These are phyloP conservation scores for Pachyrhynchus sulphureomaculatus DNA, from an alignment of 1,140 invertebrate genomes.

Conservation along the genomic window DNA sequence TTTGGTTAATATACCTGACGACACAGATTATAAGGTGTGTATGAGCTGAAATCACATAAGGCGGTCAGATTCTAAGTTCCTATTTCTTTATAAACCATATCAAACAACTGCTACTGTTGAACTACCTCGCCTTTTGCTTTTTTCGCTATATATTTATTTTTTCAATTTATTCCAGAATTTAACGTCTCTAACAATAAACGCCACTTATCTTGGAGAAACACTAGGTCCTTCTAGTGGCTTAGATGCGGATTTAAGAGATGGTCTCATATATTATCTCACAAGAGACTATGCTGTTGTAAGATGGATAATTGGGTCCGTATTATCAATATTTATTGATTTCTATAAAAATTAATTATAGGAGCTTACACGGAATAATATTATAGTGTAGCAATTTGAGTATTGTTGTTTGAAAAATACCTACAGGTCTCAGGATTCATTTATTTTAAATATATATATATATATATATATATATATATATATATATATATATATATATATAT, in stretches of 20 bases:
- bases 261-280: constrained; percentile 48
- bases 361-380: constrained; percentile 47
- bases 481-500: too few species aligned
- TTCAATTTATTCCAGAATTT: constrained; percentile 13
- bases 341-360: not conserved
- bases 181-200: constrained; percentile 16
- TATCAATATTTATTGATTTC: not conserved
- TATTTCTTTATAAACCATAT: too few species aligned
- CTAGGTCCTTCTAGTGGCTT: constrained; percentile 46
- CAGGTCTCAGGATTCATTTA: too few species aligned
- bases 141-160: too few species aligned
- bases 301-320: constrained; percentile 47
- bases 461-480: too few species aligned
- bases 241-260: constrained; percentile 37
- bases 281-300: constrained; percentile 48
- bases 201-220: constrained; percentile 43
- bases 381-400: not conserved
- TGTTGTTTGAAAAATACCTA: too few species aligned
- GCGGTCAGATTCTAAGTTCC: too few species aligned
- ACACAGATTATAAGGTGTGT: not conserved
- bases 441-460: too few species aligned
- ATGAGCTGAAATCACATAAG: too few species aligned
- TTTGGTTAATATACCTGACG: not conserved
- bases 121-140: too few species aligned
- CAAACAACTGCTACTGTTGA: too few species aligned